Conservation (phyloP, 2,888 invertebrate genomes). For the Cosmia pyralina region DNA sequence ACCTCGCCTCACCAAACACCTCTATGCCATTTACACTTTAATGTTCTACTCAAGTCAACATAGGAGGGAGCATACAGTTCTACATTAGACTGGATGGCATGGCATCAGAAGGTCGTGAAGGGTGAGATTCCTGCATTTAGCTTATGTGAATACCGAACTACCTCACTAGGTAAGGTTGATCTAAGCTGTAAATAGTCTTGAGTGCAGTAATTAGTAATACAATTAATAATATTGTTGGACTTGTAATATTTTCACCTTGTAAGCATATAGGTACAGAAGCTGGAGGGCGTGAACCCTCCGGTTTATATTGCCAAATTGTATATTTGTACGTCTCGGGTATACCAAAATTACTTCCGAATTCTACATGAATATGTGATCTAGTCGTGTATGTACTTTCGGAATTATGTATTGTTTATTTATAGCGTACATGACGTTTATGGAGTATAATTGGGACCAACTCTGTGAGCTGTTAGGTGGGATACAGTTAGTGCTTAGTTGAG, state of each 20-base stretch:
- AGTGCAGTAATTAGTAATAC: slow-evolving; percentile 77
- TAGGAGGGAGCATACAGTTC: slow-evolving; percentile 56
- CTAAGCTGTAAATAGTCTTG: slow-evolving; percentile 87
- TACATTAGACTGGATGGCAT: slow-evolving; percentile 49
- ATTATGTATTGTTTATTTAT: slow-evolving; percentile 88
- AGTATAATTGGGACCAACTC: slow-evolving; percentile 89
- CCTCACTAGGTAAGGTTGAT: slow-evolving; percentile 89
- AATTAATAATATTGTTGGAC: slow-evolving; percentile 76
- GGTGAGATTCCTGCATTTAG: slow-evolving; percentile 83
- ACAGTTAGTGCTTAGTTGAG: slow-evolving; percentile 75
- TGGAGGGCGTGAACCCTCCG: slow-evolving; percentile 70
- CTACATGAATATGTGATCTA: slow-evolving; percentile 90
- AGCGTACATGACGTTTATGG: slow-evolving; percentile 85
- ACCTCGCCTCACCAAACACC: slow-evolving; percentile 61
- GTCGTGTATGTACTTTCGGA: slow-evolving; percentile 90
- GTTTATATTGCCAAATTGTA: slow-evolving; percentile 87
- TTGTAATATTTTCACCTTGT: slow-evolving; percentile 73
- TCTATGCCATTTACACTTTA: slow-evolving; percentile 47
- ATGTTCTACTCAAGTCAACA: slow-evolving; percentile 37
- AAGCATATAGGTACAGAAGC: slow-evolving; percentile 72
- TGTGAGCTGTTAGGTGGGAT: slow-evolving; percentile 81
- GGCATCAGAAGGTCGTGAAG: slow-evolving; percentile 50
- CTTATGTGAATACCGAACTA: slow-evolving; percentile 85
- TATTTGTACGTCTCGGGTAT: slow-evolving; percentile 86
- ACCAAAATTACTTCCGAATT: slow-evolving; percentile 90